Evolutionary conservation across 2,888 invertebrate species (phyloP).

Genomic region (Podabrus alpinus): DNA sequence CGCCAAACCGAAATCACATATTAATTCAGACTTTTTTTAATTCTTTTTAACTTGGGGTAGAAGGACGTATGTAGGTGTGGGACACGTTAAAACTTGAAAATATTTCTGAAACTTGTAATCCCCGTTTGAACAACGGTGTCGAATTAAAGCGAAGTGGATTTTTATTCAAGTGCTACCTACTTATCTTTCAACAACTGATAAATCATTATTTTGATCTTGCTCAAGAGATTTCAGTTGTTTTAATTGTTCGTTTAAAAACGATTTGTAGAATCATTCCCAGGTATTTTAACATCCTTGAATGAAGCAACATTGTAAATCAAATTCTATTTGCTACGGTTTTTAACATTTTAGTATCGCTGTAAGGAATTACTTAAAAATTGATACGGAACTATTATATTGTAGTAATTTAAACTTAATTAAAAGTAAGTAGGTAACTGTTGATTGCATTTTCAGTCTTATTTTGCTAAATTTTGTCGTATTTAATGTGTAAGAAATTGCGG

Average conservation of each 20-base stretch:
- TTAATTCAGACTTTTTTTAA: too few relatives aligned
- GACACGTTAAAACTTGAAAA: too few relatives aligned
- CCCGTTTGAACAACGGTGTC: too few relatives aligned
- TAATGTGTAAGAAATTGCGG: conserved; percentile 1
- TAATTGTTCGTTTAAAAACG: neutral
- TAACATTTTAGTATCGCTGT: neutral
- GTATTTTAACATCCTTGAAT: neutral
- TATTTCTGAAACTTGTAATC: too few relatives aligned
- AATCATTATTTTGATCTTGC: neutral
- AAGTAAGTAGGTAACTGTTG: neutral
- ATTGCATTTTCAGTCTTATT: neutral
- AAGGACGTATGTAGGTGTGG: too few relatives aligned
- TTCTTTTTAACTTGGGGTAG: too few relatives aligned
- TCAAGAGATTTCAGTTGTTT: neutral
- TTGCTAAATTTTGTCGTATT: neutral
- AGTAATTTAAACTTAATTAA: neutral
- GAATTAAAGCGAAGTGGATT: too few relatives aligned
- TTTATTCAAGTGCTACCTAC: too few relatives aligned
- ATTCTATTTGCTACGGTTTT: neutral
- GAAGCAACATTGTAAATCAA: neutral
- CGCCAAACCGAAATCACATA: too few relatives aligned
- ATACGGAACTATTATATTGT: neutral
- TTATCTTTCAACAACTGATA: too few relatives aligned
- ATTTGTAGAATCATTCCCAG: neutral
- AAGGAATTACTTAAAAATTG: neutral